Base-by-base conservation (phyloP, 2,113 vertebrate species). In the Eonycteris spelaea region DNA sequence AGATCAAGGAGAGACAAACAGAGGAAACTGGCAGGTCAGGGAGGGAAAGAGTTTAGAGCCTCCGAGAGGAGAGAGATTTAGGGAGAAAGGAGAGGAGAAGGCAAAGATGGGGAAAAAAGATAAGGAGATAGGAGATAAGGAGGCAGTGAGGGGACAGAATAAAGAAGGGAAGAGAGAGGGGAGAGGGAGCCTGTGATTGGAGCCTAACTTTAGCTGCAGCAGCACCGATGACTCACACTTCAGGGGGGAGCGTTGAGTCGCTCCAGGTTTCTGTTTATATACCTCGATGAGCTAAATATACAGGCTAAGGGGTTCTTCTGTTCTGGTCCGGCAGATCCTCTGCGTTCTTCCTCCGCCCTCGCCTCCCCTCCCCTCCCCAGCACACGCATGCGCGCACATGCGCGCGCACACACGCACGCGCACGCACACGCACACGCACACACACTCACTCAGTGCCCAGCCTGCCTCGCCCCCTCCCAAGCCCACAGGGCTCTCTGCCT, bases 201-300 rank as follows among this genome's bases (percentile, higher is more conserved):
- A 98, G 91, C 98, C 98, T 99, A 99, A 98, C 98, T 99, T 98
- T 99, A 99, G 98, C 98, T 98, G 95, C 98, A 97, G 98, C 97
- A 96, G 97, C 97, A 94, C 97, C 92, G 98, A 98, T 98, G 98
- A 99, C 98, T 99, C 98, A 98, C 97, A 9, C 97, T 91, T 97
- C 96, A 98, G 98, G 98, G 98, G 98, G 98, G 98, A 98, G 98
- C 95, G 77, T 93, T 97, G 98, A 98, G 98, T 94, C 96, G 94
- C 98, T 98, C 98, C 98, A 98, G 98, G 95, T 98, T 98, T 98
- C 98, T 98, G 98, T 98, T 98, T 98, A 98, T 98, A 98, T 97
- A 98, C 97, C 98, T 98, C 98, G 86, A 86, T 67, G 97, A 98
- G 98, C 98, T 98, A 99, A 98, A 98, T 99, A 99, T 98, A 98